Percentiles rank a stretch among this genome's conserved stretches.
These are phyloP conservation scores for Cephalotes varians DNA, from an alignment of 2,888 invertebrate species.

Conservation along the genomic window DNA sequence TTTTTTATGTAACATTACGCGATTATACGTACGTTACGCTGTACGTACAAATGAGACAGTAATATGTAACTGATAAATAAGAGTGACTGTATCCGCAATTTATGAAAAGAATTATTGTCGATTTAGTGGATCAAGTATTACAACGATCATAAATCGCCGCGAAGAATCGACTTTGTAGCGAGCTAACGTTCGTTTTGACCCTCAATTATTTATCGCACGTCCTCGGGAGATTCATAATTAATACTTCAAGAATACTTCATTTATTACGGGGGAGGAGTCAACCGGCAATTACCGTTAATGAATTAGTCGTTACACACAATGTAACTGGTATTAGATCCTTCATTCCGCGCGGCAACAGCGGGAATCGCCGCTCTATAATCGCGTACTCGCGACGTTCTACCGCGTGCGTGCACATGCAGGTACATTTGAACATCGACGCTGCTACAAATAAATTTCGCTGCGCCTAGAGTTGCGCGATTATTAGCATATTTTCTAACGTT, in stretches of 20 bases:
- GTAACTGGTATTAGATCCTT: background rate
- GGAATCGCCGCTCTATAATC: too few species aligned
- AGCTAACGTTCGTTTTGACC: background rate
- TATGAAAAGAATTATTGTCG: background rate
- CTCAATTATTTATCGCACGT: conserved; percentile 5
- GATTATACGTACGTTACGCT: background rate
- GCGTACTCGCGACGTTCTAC: background rate
- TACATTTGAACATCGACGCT: background rate
- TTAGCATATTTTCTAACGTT: conserved; percentile 51
- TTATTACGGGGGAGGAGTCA: conserved; percentile 1
- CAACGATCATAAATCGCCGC: too few species aligned
- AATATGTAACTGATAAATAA: background rate
- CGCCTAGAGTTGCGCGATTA: conserved; percentile 36
- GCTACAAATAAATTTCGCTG: conserved; percentile 11
- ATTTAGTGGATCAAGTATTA: background rate
- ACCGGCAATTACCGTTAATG: conserved; percentile 32
- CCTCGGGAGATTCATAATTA: conserved; percentile 21
- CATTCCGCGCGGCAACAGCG: background rate
- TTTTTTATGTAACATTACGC: background rate
- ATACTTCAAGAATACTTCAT: background rate
- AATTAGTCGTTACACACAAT: conserved; percentile 8
- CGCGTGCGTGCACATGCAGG: background rate
- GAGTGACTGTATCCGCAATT: background rate
- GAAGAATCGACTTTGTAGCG: background rate
- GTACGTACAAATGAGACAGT: background rate